Base-by-base conservation (phyloP, 1,140 invertebrate genomes). In the Drosophila parabipectinata region DNA sequence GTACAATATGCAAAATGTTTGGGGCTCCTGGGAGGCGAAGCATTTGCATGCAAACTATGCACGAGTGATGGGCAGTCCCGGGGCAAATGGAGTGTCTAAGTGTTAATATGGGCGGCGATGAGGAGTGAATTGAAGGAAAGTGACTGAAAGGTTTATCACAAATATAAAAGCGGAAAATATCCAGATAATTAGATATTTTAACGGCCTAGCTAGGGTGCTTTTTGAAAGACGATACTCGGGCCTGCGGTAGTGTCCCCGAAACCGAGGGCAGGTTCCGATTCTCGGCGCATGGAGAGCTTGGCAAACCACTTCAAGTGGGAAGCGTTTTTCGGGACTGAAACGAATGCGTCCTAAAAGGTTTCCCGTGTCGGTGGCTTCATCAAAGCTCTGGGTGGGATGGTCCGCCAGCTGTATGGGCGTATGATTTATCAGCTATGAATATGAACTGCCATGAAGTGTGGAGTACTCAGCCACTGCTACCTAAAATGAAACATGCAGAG, bases 291-390 rank as follows among this genome's bases (percentile, higher is more conserved):
- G 28, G 32, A 63, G 26, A 39, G 51, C 45, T 28, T 32, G 6
- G 30, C 37, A 60, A 51, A 51, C 32, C 59, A 62, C 47, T 26
- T 44, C 34, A 50, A 50, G 67, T 39, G 52, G 52, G 26, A 14
- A 71, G 54, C 26, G 53, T 26, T 69, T 69, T 50, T 3, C 50
- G 63, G 45, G 26, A 5, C 5, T 28, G 26, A 28, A 28, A 8
- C 34, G 34, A 44, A 18, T 51, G 39, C 71, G 10, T 47, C 37
- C 82, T 87, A 82, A 85, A 85, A 82, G 82, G 82, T 82, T 85
- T 85, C 61, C 59, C 82, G 41, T 87, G 82, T 73, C 59, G 26
- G 18, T 30, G 41, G 30, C 47, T 53, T 26, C 15, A 21, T 15
- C 41, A 45, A 8, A 6, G 41, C 26, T 7, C 26, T 28, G 26